phyloP scores from a whole-genome alignment of 2,888 invertebrate genomes.

The Pachydiplax longipennis region DNA sequence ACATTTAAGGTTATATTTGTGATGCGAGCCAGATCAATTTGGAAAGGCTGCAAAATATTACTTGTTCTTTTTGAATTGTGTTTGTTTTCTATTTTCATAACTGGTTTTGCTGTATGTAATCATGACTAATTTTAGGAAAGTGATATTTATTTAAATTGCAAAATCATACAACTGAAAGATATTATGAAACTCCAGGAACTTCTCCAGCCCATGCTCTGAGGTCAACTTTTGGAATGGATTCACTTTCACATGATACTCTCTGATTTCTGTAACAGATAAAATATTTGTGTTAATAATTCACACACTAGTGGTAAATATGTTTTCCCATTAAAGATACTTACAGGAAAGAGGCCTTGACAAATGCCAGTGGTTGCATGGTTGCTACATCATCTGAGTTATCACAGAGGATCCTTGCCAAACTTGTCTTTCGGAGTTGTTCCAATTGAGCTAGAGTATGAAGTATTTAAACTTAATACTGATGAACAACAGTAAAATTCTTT shows the following conservation, averaged over 20 bases:
- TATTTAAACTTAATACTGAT: not conserved
- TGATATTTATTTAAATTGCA: not conserved
- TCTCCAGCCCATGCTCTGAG: constrained; percentile 61
- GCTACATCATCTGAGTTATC: constrained; percentile 77
- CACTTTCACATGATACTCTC: constrained; percentile 56
- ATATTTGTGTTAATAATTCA: not conserved
- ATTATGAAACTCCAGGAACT: constrained; percentile 42
- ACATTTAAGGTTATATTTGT: no score
- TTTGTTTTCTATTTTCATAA: no score
- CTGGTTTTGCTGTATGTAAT: no score
- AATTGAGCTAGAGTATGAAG: constrained; percentile 67
- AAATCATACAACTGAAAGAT: not conserved
- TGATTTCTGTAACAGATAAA: constrained; percentile 56
- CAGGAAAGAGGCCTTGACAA: constrained; percentile 58
- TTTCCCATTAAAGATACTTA: constrained; percentile 52
- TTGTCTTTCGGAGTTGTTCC: constrained; percentile 71
- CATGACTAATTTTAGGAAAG: not conserved
- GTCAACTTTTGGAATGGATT: constrained; percentile 57
- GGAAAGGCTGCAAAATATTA: no score
- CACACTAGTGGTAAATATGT: not conserved
- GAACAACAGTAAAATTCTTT: no score
- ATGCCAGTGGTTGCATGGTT: constrained; percentile 60
- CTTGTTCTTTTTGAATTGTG: no score
- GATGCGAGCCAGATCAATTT: no score
- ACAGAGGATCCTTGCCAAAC: constrained; percentile 74